Evolutionary conservation across 2,888 invertebrate genomes (phyloP), one percentile per base, ranked within the genome.

Genomic region (Acleris literana): DNA sequence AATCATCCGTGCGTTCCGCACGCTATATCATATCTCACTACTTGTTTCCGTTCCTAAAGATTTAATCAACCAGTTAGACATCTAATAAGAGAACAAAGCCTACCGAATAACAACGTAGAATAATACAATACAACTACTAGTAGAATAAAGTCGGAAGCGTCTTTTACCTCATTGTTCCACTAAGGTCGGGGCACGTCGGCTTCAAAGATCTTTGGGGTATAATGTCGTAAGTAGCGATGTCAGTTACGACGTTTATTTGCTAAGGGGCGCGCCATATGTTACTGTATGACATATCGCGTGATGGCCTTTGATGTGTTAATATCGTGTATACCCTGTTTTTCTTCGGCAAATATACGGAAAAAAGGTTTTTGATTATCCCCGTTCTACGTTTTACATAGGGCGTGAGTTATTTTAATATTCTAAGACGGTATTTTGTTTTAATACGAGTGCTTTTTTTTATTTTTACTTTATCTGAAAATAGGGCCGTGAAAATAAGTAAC

Each of bases 281-380:
- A 53, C 63, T n/a, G 39, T 54, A 59, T 64, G 57, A 67, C 69
- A 68, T 65, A 64, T 71, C 53, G 70, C 72, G 67, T 70, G 70
- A 70, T 69, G 64, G 53, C 46, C 58, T 55, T 64, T 70, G 69
- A 70, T 70, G 70, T 70, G 72, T 72, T 72, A 70, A 72, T 72
- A 72, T 68, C 60, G 49, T 62, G 59, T 57, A 52, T 60, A 22
- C 39, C 43, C 60, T 53, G 60, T 62, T 68, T 69, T 56, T 57
- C 56, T 61, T 63, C 25, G 25, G 60, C 33, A 67, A 67, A 57
- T 63, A 67, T 57, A 52, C 43, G 43, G 53, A 20, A 61, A 67
- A 61, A 60, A 44, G 25, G 39, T 61, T 66, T 66, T 61, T 39
- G 61, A 61, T 56, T 57, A 61, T 61, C 56, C 46, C 22, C 43